Percentiles rank a stretch among this genome's conserved stretches.
phyloP scores from a whole-genome alignment of 2,888 invertebrate species.

The Keiferia lycopersicella region DNA sequence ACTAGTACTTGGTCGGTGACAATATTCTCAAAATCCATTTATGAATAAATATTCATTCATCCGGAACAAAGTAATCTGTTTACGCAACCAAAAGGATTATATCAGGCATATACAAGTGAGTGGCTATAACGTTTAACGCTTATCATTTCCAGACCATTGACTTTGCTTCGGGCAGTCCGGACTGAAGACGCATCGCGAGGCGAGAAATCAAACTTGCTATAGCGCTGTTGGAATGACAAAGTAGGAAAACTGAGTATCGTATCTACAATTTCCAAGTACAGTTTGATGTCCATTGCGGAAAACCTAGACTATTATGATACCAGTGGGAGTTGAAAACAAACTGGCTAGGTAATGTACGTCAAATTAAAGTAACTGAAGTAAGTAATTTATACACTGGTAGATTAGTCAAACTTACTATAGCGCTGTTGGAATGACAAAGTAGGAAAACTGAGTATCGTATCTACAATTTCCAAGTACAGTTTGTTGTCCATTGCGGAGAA shows the following conservation, averaged over 20 bases:
- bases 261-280: neutral
- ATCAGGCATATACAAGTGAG: slow-evolving; percentile 34
- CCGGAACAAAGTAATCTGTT: slow-evolving; percentile 17
- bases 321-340: too few species aligned
- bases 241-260: neutral
- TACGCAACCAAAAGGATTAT: slow-evolving; percentile 35
- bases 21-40: neutral
- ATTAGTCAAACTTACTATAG: too few species aligned
- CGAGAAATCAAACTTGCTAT: slow-evolving; percentile 51
- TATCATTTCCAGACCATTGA: slow-evolving; percentile 66
- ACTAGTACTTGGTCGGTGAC: too few species aligned
- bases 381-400: too few species aligned
- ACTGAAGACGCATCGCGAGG: slow-evolving; percentile 45
- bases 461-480: neutral
- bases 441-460: neutral
- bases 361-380: too few species aligned
- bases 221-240: slow-evolving; percentile 12
- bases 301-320: too few species aligned
- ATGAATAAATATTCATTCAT: neutral
- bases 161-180: slow-evolving; percentile 43
- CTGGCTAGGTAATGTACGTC: too few species aligned
- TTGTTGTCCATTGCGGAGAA: neutral
- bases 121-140: slow-evolving; percentile 55
- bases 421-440: neutral
- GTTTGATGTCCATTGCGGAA: neutral